Conservation (phyloP, 2,113 vertebrate species). For the Heloderma charlesbogerti region DNA sequence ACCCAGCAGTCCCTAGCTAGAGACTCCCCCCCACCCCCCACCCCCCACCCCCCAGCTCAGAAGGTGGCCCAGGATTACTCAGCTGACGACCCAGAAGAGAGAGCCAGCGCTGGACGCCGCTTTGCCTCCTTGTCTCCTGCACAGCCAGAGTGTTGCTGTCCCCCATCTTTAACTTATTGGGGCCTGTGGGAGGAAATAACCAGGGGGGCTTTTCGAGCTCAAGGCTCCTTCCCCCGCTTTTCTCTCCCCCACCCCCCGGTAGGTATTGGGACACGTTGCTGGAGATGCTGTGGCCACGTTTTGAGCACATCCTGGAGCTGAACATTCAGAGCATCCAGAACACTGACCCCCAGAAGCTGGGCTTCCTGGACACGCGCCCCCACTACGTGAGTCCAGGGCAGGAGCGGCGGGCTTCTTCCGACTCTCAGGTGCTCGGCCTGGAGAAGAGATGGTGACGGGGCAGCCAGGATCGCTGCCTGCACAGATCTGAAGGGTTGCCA, state of each 20-base stretch:
- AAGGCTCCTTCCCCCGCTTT: background rate
- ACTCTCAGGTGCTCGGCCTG: rapidly evolving
- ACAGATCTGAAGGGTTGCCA: background rate
- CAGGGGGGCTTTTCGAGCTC: background rate
- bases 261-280: slow-evolving; percentile 94
- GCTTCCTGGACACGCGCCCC: slow-evolving; percentile 88
- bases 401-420: rapidly evolving
- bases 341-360: slow-evolving; percentile 92
- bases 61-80: too few relatives aligned
- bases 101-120: too few relatives aligned
- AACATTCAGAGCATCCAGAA: slow-evolving; percentile 92
- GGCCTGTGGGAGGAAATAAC: too few relatives aligned
- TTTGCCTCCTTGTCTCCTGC: too few relatives aligned
- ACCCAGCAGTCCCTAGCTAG: background rate
- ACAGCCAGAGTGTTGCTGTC: too few relatives aligned
- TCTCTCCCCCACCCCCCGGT: background rate
- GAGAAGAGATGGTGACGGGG: too few relatives aligned
- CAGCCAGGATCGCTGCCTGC: too few relatives aligned
- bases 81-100: background rate
- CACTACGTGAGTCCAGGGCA: slow-evolving; percentile 81
- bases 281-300: slow-evolving; percentile 91
- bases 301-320: slow-evolving; percentile 91
- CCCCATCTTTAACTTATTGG: background rate
- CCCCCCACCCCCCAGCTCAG: background rate
- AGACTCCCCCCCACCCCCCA: background rate